Percentiles rank a stretch among this genome's conserved stretches.
These are phyloP conservation scores for Zootoca vivipara DNA, from an alignment of 2,113 vertebrate genomes.

Conservation along the genomic window DNA sequence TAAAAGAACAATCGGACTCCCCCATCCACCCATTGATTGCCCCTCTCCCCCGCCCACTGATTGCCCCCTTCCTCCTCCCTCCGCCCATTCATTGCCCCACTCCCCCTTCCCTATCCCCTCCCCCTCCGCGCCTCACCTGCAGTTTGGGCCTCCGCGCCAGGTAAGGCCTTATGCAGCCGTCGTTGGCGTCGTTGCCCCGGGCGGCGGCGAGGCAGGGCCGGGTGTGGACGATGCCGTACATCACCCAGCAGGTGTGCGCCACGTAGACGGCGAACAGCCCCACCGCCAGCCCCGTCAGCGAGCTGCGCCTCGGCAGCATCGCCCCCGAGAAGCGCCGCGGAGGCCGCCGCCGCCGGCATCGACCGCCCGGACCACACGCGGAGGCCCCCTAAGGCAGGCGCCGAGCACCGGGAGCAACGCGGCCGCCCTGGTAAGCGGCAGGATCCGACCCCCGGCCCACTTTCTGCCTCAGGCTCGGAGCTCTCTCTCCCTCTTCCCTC, in stretches of 20 bases:
- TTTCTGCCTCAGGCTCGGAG: no score
- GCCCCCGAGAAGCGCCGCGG: slow-evolving; percentile 34
- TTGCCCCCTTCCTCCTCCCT: no score
- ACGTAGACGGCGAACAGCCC: slow-evolving; percentile 94
- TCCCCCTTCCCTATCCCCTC: not conserved
- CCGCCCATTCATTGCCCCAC: no score
- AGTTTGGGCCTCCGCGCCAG: slow-evolving; percentile 86
- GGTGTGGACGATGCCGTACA: slow-evolving; percentile 96
- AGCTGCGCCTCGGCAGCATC: slow-evolving; percentile 80
- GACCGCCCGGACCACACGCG: not conserved
- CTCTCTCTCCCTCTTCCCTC: not conserved
- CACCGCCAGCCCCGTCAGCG: slow-evolving; percentile 90
- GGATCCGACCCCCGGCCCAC: no score
- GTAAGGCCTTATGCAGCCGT: slow-evolving; percentile 87
- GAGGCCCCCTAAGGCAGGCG: not conserved
- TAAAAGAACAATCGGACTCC: no score
- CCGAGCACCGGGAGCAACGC: not conserved
- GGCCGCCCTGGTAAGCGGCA: no score
- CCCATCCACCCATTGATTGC: no score
- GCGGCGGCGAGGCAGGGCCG: slow-evolving; percentile 80
- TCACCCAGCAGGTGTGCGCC: slow-evolving; percentile 97
- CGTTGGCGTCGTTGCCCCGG: slow-evolving; percentile 25
- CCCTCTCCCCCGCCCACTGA: no score
- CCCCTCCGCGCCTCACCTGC: slow-evolving; percentile 77
- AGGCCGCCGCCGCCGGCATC: not conserved